Evolutionary conservation across 1,140 invertebrate genomes (phyloP).

Genomic region (Platyscapa corneri): DNA sequence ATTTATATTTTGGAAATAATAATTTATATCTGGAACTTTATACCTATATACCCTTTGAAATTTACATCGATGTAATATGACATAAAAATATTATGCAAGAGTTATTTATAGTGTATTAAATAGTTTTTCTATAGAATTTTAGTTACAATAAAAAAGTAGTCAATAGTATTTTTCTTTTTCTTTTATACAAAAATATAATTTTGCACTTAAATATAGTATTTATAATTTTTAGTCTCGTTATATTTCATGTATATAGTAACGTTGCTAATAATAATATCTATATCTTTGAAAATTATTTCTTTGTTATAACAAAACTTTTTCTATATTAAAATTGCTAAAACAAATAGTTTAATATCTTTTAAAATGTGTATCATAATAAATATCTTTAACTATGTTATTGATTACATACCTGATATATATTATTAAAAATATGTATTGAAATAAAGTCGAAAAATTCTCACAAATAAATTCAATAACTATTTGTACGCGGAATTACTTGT

Average conservation of each 20-base stretch:
- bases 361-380: too few species aligned
- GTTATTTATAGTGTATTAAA: not conserved
- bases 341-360: not conserved
- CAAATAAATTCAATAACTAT: too few species aligned
- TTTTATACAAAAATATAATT: not conserved
- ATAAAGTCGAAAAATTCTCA: too few species aligned
- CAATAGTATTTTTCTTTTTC: not conserved
- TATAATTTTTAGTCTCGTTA: not conserved
- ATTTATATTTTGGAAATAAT: not conserved
- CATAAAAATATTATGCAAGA: conserved; percentile 8
- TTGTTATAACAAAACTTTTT: not conserved
- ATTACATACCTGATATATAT: too few species aligned
- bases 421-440: too few species aligned
- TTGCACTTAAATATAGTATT: not conserved
- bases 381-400: too few species aligned
- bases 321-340: not conserved
- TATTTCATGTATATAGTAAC: not conserved
- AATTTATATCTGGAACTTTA: not conserved
- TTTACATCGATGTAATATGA: not conserved
- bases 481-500: too few species aligned
- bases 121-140: not conserved
- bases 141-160: not conserved
- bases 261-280: not conserved
- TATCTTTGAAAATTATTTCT: not conserved
- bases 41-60: not conserved